Conservation (phyloP, 2,888 invertebrate genomes). For the Pinctada fucata region DNA sequence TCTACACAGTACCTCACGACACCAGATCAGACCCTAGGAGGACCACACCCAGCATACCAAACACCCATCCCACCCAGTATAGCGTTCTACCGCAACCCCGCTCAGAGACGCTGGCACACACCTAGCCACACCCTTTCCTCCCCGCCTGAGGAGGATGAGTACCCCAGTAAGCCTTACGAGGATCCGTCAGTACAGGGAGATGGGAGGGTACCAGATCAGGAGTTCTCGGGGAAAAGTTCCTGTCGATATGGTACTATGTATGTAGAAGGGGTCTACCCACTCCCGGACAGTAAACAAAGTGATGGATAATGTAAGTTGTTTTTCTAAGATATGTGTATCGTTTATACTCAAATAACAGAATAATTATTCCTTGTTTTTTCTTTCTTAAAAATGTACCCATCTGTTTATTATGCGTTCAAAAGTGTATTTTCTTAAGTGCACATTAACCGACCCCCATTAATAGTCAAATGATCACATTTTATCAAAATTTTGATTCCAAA, state of each 20-base stretch:
- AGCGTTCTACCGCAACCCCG: neutral
- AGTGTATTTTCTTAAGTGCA: no score
- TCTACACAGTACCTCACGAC: neutral
- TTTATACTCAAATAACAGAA: no score
- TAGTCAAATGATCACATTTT: no score
- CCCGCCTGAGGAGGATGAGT: neutral
- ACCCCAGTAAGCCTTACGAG: neutral
- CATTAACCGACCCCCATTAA: no score
- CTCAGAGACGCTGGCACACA: neutral
- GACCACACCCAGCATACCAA: constrained; percentile 28
- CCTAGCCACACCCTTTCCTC: constrained; percentile 5
- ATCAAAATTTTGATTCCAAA: no score
- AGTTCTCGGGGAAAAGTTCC: neutral
- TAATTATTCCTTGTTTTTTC: no score
- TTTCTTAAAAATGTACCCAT: no score
- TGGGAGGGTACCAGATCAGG: neutral
- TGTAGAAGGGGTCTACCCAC: constrained; percentile 28
- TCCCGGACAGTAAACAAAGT: neutral
- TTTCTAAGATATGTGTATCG: no score
- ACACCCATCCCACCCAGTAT: constrained; percentile 2
- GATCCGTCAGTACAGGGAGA: neutral
- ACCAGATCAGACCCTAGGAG: neutral
- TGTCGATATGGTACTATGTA: neutral
- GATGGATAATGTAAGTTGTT: no score
- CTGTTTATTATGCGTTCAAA: no score